Base-by-base conservation (phyloP, 2,888 invertebrate genomes). In the Pseudoips prasinana region DNA sequence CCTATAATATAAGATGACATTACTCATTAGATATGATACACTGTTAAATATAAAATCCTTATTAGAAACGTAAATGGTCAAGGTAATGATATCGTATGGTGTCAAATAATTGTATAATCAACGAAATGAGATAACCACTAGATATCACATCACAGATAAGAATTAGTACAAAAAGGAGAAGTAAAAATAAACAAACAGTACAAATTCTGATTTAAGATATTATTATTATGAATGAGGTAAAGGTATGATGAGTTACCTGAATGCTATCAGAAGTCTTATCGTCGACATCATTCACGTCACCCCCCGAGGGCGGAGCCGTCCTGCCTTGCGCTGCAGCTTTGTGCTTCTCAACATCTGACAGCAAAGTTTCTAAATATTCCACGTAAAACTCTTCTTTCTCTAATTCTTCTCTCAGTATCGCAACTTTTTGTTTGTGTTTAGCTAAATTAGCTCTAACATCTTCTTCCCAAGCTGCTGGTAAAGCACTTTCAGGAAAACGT, bases 401-500 rank as follows among this genome's bases (percentile, higher is more conserved):
- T 50, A 97, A 89, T 81, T 96, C 96, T 74, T 95, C 95, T 73
- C 93, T 92, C 35, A 97, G 90, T 62, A 94, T 91, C 51, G 91
- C 90, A 50, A 96, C 95, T 90, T 95, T 95, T 79, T 94, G 93
- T 90, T 95, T 95, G 90, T 97, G 96, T 84, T 95, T 95, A 68
- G 94, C 92, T 64, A 97, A 91, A 90, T 96, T 96, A 58, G 95
- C 95, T 73, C 96, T 92, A 72, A 96, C 96, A 90, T 96, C 96
- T 88, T 95, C 96, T 82, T 96, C 96, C 96, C 96, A 96, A 76
- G 96, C 96, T 75, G 95, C 95, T 77, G 96, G 96, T 64, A 96
- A 90, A 60, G 95, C 94, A 89, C 95, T 95, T 73, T 95, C 95
- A 59, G 96, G 96, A 91, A 96, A 96, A 73, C 96, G 91, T 90